phyloP scores from a whole-genome alignment of 2,888 invertebrate species.

The Spisula solida region DNA sequence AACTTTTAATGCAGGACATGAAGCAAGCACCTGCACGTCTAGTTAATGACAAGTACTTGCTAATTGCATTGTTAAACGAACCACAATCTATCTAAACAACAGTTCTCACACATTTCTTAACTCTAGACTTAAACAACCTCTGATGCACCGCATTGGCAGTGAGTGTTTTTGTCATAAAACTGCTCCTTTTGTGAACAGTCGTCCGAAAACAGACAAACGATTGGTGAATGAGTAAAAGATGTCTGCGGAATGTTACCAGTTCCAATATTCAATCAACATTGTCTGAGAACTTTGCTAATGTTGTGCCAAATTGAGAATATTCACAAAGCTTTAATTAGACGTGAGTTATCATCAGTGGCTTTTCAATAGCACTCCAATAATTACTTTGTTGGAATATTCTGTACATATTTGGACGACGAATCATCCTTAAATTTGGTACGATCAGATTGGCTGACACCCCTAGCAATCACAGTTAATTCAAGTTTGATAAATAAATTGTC shows the following conservation, averaged over 20 bases:
- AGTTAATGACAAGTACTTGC: not conserved
- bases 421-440: too few species aligned
- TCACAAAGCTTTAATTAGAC: not conserved
- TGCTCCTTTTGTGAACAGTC: not conserved
- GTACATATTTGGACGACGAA: not conserved
- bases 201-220: not conserved
- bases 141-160: not conserved
- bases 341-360: not conserved
- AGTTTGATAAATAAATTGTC: not conserved
- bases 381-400: not conserved
- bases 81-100: not conserved
- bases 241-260: not conserved
- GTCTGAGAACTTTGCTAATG: not conserved
- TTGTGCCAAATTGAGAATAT: conserved; percentile 17
- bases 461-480: not conserved
- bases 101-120: not conserved
- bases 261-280: not conserved
- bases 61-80: not conserved
- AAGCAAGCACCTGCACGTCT: not conserved
- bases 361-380: not conserved
- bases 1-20: too few species aligned
- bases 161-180: not conserved
- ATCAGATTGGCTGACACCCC: not conserved
- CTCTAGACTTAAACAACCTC: not conserved
- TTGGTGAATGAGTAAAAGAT: not conserved